A percentile compares a stretch with the other conserved stretches of the same genome.
Conservation (phyloP, 2,113 vertebrate species). For the Pleuronectes platessa region DNA sequence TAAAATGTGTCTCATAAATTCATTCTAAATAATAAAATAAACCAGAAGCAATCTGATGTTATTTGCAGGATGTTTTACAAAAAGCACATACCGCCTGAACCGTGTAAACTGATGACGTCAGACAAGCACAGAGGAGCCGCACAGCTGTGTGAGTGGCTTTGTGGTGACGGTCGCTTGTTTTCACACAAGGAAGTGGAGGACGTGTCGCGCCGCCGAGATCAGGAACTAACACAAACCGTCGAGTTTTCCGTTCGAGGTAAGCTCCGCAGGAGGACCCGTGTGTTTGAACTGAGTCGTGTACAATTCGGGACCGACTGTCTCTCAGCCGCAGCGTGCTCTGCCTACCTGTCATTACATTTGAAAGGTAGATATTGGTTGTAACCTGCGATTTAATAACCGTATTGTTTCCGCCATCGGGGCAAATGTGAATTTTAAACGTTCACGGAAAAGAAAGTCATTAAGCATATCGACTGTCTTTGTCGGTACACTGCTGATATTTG, state of each 20-base stretch:
- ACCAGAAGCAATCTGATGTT: too few relatives aligned
- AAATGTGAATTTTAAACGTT: not conserved
- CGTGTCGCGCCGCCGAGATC: not conserved
- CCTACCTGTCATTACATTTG: conserved; percentile 10
- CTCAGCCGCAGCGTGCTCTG: not conserved
- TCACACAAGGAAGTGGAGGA: conserved; percentile 56
- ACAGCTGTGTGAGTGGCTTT: not conserved
- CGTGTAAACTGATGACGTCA: not conserved
- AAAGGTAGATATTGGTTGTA: not conserved
- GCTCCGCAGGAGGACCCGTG: not conserved
- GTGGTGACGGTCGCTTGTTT: conserved; percentile 40
- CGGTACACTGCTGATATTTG: not conserved
- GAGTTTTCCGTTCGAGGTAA: not conserved
- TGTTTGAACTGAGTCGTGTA: not conserved
- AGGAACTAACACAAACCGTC: not conserved
- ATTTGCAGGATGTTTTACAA: too few relatives aligned
- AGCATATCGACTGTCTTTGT: not conserved
- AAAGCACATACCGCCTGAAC: too few relatives aligned
- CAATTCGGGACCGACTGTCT: not conserved
- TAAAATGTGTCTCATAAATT: too few relatives aligned
- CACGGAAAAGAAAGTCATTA: not conserved
- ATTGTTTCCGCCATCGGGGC: not conserved
- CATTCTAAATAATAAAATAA: too few relatives aligned
- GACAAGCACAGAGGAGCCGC: not conserved
- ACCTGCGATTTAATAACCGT: not conserved